Base-by-base conservation (phyloP, 1,140 invertebrate genomes). In the Pseudomyrmex sp. region DNA sequence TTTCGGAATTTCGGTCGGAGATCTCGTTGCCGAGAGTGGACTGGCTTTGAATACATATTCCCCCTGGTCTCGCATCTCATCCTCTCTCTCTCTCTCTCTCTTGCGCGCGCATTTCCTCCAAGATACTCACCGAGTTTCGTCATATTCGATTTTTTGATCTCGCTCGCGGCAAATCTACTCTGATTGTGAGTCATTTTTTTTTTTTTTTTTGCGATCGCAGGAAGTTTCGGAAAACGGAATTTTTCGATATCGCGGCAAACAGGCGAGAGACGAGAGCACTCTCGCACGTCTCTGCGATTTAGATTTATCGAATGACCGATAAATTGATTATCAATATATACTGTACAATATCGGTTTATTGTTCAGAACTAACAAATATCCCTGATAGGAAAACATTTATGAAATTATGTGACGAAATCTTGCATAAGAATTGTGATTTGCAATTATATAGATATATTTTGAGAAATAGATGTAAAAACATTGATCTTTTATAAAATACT, bases 1-100 rank as follows among this genome's bases (percentile, higher is more conserved):
- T 84, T 87, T 88, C 80, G 54, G 85, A 84, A 87, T 87, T 88
- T 88, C 82, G 75, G 73, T 7, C 65, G 66, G 70, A 35, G 35
- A 75, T 72, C 54, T 80, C 69, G 76, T 87, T 80, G 66, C 48
- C 56, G 52, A 46, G 52, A 46, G 58, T 20, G 58, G 46, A 69
- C 85, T 69, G 46, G 85, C 85, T 87, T 87, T 84, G 73, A 87
- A 87, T 87, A 61, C 80, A 56, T 77, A 76, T 79, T 23, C 66
- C 35, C 5, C 48, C 61, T 50, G 66, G 50, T 50, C 58, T n/a
- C 80, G 56, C 76, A 20, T 20, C 4, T 35, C 26, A 5, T 0
- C 4, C 4, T 35, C 26, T 35, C 26, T 35, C 26, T 35, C 26
- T 35, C 4, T 35, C 4, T 35, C 26, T 35, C 26, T 35, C 0